phyloP scores from a whole-genome alignment of 2,797 vertebrate species.

The Petrocephalus schoutedeni region DNA sequence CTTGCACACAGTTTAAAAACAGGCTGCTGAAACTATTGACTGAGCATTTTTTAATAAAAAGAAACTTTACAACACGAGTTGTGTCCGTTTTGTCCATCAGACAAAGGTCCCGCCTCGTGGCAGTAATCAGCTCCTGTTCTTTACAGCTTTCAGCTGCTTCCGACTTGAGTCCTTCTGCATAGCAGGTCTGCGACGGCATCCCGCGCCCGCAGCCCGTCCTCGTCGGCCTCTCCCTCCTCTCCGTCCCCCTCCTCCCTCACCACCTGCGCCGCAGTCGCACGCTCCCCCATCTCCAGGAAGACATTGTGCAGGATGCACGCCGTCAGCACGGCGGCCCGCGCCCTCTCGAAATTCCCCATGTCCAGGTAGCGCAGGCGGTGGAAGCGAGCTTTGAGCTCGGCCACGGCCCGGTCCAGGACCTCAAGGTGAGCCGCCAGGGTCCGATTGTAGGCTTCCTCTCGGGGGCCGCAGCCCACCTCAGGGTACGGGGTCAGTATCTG shows the following conservation, averaged over 20 bases:
- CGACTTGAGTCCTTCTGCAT: slow-evolving; percentile 39
- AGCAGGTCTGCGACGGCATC: slow-evolving; percentile 48
- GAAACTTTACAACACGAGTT: not conserved
- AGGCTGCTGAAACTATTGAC: not conserved
- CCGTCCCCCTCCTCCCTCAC: slow-evolving; percentile 21
- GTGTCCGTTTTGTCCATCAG: not conserved
- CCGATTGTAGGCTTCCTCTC: slow-evolving; percentile 58
- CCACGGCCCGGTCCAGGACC: slow-evolving; percentile 50
- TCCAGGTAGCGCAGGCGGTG: slow-evolving; percentile 59
- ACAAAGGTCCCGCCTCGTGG: too few species aligned
- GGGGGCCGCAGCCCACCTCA: slow-evolving; percentile 27
- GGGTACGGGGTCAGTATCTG: slow-evolving; percentile 57
- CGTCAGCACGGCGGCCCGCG: slow-evolving; percentile 52
- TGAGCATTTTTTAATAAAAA: not conserved
- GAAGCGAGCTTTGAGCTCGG: slow-evolving; percentile 55
- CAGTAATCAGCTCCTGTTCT: not conserved
- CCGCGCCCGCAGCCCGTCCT: slow-evolving; percentile 37
- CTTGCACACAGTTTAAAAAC: not conserved
- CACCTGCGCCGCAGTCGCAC: slow-evolving; percentile 29
- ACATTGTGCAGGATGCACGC: slow-evolving; percentile 64
- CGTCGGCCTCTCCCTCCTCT: slow-evolving; percentile 41
- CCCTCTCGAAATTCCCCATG: slow-evolving; percentile 56
- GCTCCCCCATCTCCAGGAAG: slow-evolving; percentile 50
- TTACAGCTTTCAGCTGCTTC: slow-evolving; percentile 21
- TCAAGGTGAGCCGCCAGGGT: slow-evolving; percentile 47